Evolutionary conservation across 2,113 vertebrate genomes (phyloP), one percentile per base, ranked within the genome.

Genomic region (Charina bottae): DNA sequence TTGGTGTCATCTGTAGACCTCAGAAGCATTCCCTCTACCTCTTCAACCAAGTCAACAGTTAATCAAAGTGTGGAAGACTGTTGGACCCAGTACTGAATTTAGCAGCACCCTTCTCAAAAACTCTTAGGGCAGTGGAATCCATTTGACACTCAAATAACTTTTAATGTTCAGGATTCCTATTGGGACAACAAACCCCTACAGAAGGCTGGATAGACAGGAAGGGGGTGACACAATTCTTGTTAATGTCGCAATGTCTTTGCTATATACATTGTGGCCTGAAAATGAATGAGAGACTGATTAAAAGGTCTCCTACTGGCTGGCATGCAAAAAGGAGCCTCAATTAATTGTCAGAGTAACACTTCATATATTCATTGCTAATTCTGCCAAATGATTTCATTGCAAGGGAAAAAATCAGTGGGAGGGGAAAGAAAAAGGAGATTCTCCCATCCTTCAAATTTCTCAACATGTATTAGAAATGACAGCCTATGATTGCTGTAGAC

Each of bases 401-500:
- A 26, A n/a, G 55, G 19, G 68, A 72, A 6, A 6, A 72, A 88
- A 59, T 17, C 85, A 7, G n/a, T 24, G 9, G 85, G 33, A 24
- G 60, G 58, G n/a, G 21, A 28, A 95, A 60, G 93, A 95, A 94
- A 94, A 95, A 94, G 94, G 96, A 90, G 96, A 95, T 90, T 95
- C 95, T 95, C 26, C 95, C 95, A 97, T 97, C 98, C 97, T 97
- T 97, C 97, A 97, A 89, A 33, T 97, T 96, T 33, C 94, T 88
- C 97, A 96, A 95, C 93, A 62, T 93, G 96, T 95, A 98, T 98
- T 97, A 97, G 97, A 95, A 96, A 97, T 97, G 97, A 98, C 98
- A 98, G 97, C 95, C 94, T 97, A 95, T 98, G 98, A 99, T 98
- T 98, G 98, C 97, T 96, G 97, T 96, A 98, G 98, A 98, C 98